These are phyloP conservation scores for Cephus spinipes DNA, from an alignment of 2,888 invertebrate species.

Conservation along the genomic window DNA sequence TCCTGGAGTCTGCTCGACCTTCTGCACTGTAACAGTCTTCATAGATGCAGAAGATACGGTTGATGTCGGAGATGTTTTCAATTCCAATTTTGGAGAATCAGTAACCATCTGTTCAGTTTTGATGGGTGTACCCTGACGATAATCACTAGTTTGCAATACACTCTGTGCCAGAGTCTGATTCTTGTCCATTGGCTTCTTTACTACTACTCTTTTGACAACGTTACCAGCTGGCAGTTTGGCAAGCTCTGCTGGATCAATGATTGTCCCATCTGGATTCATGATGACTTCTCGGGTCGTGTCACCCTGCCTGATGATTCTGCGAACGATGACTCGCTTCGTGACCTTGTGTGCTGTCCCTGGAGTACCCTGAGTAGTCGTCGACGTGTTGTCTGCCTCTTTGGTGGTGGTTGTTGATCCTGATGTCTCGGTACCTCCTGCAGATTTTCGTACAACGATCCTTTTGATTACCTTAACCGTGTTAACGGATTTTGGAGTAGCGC, in stretches of 20 bases:
- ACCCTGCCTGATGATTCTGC: slow-evolving; percentile 62
- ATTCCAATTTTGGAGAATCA: slow-evolving; percentile 53
- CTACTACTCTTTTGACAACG: slow-evolving; percentile 62
- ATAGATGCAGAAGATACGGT: slow-evolving; percentile 20
- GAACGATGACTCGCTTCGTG: slow-evolving; percentile 61
- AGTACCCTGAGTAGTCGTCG: slow-evolving; percentile 19
- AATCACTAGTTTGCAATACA: slow-evolving; percentile 42
- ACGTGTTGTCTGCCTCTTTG: slow-evolving; percentile 38
- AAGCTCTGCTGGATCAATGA: slow-evolving; percentile 61
- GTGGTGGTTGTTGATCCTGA: slow-evolving; percentile 36
- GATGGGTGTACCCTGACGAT: neutral
- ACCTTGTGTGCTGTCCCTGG: slow-evolving; percentile 45
- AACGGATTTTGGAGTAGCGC: slow-evolving; percentile 34
- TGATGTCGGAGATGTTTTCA: slow-evolving; percentile 51
- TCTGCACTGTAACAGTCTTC: slow-evolving; percentile 25
- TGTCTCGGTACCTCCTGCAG: slow-evolving; percentile 31
- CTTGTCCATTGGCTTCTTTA: slow-evolving; percentile 59
- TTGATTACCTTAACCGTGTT: slow-evolving; percentile 63
- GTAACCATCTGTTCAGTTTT: slow-evolving; percentile 24
- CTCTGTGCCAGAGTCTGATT: slow-evolving; percentile 46
- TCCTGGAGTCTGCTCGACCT: slow-evolving; percentile 32
- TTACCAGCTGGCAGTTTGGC: slow-evolving; percentile 63
- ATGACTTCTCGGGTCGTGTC: slow-evolving; percentile 62
- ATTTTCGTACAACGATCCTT: slow-evolving; percentile 59
- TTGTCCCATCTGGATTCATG: slow-evolving; percentile 64